Evolutionary conservation across 2,888 invertebrate species (phyloP), one percentile per base, ranked within the genome.

Genomic region (Agrochola circellaris): DNA sequence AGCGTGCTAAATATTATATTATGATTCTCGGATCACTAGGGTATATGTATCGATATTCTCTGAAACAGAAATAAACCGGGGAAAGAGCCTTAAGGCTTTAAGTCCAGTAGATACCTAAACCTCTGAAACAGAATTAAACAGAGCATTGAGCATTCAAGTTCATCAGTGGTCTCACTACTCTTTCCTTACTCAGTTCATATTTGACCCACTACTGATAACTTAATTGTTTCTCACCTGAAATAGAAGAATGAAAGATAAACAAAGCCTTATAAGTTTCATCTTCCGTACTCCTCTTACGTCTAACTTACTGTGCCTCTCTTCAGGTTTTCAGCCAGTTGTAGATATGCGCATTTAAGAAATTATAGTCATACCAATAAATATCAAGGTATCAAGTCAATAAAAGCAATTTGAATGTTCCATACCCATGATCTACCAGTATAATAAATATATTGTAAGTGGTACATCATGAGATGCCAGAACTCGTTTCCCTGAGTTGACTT

Each of bases 1-100:
- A 85, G 67, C 83, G 45, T 73, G 66, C 68, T 83, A 75, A 87
- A 88, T 78, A 80, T 80, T 61, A 72, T 62, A 87, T 82, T 81
- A 76, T 79, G 62, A 75, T 73, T 68, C 62, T 74, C 70, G 61
- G 71, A 81, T 74, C 79, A 72, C 71, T 61, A 64, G 45, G 15
- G 5, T 56, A 45, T 56, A 56, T 45, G 54, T 56, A 72, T 71
- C 38, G 58, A 61, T n/a, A 15, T 56, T 34, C 8, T 48, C 34
- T 30, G 15, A 73, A 51, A 48, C 11, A 23, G 7, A 56, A 15
- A 26, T 0, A 51, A 51, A 77, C 30, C 34, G 30, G 7, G 30
- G n/a, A 48, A 1, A 13, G n/a, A 69, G 20, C n/a, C 26, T 42
- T 56, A 17, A 38, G 13, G 60, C 30, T 66, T 76, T 17, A 38